A percentile compares a stretch with the other conserved stretches of the same genome.
phyloP scores from a whole-genome alignment of 2,797 vertebrate genomes.

The Hemibagrus guttatus region DNA sequence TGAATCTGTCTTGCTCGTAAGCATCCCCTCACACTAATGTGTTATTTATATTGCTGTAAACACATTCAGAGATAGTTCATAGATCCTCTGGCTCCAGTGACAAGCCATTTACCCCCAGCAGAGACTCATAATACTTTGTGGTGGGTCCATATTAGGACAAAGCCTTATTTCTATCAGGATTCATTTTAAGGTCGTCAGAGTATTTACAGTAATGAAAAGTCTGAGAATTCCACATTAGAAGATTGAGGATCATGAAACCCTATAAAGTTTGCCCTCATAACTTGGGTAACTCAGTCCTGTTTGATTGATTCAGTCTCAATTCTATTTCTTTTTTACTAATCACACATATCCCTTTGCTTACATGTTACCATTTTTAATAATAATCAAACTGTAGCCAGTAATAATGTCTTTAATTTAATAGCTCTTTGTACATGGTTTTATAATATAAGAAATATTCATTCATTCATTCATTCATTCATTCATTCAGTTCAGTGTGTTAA shows the following conservation, averaged over 20 bases:
- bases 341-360: background rate
- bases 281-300: background rate
- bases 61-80: conserved; percentile 57
- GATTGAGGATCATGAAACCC: background rate
- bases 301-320: background rate
- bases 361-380: background rate
- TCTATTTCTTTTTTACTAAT: too few species aligned
- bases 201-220: background rate
- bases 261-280: background rate
- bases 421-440: background rate
- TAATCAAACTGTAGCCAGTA: background rate
- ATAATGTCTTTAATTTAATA: background rate
- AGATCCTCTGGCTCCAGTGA: conserved; percentile 45
- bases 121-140: conserved; percentile 45
- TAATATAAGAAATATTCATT: background rate
- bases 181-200: background rate
- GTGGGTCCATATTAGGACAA: conserved; percentile 38
- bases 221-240: background rate
- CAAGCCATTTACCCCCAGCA: conserved; percentile 65
- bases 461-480: too few species aligned
- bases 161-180: conserved; percentile 7
- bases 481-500: background rate
- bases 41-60: conserved; percentile 68
- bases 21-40: conserved; percentile 48
- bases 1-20: conserved; percentile 48